Evolutionary conservation across 2,113 vertebrate species (phyloP).

Genomic region (Melanerpes formicivorus): DNA sequence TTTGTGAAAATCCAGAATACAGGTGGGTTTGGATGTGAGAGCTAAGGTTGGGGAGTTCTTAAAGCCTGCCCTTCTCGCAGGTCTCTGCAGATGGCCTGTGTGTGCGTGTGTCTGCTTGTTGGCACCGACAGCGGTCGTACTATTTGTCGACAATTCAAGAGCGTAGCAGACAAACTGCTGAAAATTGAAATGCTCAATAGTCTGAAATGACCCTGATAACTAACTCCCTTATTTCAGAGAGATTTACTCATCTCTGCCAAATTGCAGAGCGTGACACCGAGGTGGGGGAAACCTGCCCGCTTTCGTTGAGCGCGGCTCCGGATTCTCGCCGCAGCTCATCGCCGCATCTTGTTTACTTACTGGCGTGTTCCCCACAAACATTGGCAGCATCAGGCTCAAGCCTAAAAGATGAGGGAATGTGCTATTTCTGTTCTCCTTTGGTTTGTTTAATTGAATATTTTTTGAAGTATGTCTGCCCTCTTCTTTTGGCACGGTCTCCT

Average conservation of each 20-base stretch:
- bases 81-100: rapidly evolving
- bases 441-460: not conserved
- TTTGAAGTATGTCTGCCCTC: not conserved
- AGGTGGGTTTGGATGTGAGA: rapidly evolving
- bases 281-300: not conserved
- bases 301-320: not conserved
- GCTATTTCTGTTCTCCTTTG: not conserved
- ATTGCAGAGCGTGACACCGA: not conserved
- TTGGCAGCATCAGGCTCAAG: not conserved
- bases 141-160: rapidly evolving
- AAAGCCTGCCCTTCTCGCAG: rapidly evolving
- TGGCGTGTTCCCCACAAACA: not conserved
- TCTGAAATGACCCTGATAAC: not conserved
- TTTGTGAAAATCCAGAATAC: not conserved
- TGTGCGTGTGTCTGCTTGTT: too few relatives aligned
- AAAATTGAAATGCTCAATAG: not conserved
- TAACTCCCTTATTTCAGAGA: not conserved
- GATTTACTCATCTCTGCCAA: not conserved
- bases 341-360: not conserved
- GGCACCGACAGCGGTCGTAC: rapidly evolving
- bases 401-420: not conserved
- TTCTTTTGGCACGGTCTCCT: not conserved
- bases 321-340: rapidly evolving
- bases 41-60: rapidly evolving
- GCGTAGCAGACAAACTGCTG: not conserved